A percentile compares a stretch with the other conserved stretches of the same genome.
Conservation (phyloP, 2,797 vertebrate species). For the Spinus pinus region DNA sequence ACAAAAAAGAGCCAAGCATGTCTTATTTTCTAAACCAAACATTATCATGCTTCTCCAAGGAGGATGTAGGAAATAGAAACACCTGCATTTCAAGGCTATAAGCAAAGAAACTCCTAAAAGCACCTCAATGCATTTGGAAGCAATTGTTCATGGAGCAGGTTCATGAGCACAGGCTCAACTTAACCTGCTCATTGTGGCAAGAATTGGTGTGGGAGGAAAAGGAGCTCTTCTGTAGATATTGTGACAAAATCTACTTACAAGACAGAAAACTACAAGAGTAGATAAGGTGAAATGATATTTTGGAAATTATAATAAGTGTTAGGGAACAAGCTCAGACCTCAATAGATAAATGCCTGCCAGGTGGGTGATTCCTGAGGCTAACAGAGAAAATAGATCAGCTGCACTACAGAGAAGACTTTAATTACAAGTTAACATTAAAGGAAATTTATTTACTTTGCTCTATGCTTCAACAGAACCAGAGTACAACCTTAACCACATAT, state of each 20-base stretch:
- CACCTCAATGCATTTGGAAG: background rate
- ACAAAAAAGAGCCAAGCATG: background rate
- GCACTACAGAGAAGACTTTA: background rate
- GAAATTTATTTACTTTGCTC: background rate
- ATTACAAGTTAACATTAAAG: too few species aligned
- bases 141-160: background rate
- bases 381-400: conserved; percentile 19
- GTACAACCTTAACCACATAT: background rate
- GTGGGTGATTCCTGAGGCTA: background rate
- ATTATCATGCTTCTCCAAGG: background rate
- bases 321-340: background rate
- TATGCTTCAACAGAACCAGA: background rate
- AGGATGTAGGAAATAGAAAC: background rate
- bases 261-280: background rate
- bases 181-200: background rate
- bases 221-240: background rate
- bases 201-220: background rate
- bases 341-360: conserved; percentile 22
- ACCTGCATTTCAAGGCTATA: background rate
- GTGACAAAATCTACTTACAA: background rate
- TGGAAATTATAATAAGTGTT: background rate
- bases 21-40: background rate
- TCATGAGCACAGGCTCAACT: too few species aligned
- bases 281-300: background rate
- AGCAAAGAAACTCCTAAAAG: background rate